These are phyloP conservation scores for Lithosia quadra DNA, from an alignment of 2,888 invertebrate species.

Conservation along the genomic window DNA sequence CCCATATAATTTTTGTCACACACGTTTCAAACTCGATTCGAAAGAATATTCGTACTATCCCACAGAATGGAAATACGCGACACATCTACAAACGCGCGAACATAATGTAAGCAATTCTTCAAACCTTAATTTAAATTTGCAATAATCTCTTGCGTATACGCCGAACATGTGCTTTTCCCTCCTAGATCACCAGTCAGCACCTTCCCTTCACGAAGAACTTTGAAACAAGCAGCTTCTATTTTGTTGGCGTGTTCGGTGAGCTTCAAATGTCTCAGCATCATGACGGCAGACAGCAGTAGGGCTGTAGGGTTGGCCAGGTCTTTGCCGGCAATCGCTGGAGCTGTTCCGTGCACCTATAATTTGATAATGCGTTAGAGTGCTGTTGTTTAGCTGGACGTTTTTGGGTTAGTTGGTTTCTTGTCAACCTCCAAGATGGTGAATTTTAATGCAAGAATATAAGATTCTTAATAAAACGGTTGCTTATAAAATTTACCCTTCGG, in stretches of 20 bases:
- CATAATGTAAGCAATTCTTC: neutral
- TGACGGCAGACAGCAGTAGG: conserved; percentile 96
- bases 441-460: too few species aligned
- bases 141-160: conserved; percentile 96
- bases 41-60: too few species aligned
- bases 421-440: neutral
- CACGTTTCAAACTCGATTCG: too few species aligned
- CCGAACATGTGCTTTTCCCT: conserved; percentile 96
- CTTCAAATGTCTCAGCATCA: conserved; percentile 98
- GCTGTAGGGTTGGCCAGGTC: conserved; percentile 99
- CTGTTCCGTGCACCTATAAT: conserved; percentile 96
- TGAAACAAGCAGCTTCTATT: conserved; percentile 94
- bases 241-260: conserved; percentile 90
- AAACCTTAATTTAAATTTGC: conserved; percentile 61
- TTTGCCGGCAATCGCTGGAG: conserved; percentile 98
- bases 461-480: too few species aligned
- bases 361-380: neutral
- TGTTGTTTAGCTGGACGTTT: neutral
- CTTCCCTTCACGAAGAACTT: conserved; percentile 93
- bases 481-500: too few species aligned
- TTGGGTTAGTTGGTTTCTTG: conserved; percentile 5
- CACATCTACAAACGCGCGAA: neutral
- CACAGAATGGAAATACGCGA: too few species aligned
- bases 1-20: too few species aligned
- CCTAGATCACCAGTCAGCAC: conserved; percentile 97